These are phyloP conservation scores for Oncorhynchus mykiss DNA, from an alignment of 2,113 vertebrate genomes.

Conservation along the genomic window DNA sequence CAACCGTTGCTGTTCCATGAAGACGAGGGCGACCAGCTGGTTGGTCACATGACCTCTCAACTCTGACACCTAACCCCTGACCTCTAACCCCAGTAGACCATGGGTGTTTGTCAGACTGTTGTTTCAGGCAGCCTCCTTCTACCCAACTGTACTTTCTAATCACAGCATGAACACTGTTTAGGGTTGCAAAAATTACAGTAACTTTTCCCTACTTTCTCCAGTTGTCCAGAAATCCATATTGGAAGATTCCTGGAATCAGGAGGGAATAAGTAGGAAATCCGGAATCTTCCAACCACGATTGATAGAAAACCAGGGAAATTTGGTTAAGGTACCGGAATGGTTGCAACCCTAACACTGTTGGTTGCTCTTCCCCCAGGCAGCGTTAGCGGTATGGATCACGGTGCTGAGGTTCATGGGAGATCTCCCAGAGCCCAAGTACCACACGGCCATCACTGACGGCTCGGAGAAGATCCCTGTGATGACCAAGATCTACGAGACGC, in stretches of 20 bases:
- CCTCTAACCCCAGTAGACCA: not conserved
- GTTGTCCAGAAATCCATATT: not conserved
- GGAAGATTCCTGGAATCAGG: too few relatives aligned
- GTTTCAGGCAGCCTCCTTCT: too few relatives aligned
- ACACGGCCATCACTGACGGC: slow-evolving; percentile 93
- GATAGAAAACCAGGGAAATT: too few relatives aligned
- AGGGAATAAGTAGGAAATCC: too few relatives aligned
- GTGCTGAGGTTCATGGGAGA: slow-evolving; percentile 97
- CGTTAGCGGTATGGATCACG: slow-evolving; percentile 96
- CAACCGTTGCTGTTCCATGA: slow-evolving; percentile 94
- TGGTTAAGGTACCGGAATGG: too few relatives aligned
- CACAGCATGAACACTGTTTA: not conserved
- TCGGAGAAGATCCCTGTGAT: slow-evolving; percentile 98
- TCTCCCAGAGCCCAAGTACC: slow-evolving; percentile 94
- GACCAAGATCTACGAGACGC: slow-evolving; percentile 98
- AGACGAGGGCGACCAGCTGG: slow-evolving; percentile 96
- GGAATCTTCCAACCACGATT: too few relatives aligned
- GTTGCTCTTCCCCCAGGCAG: slow-evolving; percentile 72
- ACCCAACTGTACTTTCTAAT: too few relatives aligned
- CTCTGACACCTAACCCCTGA: not conserved
- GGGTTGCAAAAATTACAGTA: not conserved
- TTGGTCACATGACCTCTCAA: slow-evolving; percentile 55
- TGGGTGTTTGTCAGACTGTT: not conserved
- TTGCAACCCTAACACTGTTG: not conserved
- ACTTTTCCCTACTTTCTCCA: not conserved